Evolutionary conservation across 2,888 invertebrate genomes (phyloP).

Genomic region (Ecdyonurus torrentis): DNA sequence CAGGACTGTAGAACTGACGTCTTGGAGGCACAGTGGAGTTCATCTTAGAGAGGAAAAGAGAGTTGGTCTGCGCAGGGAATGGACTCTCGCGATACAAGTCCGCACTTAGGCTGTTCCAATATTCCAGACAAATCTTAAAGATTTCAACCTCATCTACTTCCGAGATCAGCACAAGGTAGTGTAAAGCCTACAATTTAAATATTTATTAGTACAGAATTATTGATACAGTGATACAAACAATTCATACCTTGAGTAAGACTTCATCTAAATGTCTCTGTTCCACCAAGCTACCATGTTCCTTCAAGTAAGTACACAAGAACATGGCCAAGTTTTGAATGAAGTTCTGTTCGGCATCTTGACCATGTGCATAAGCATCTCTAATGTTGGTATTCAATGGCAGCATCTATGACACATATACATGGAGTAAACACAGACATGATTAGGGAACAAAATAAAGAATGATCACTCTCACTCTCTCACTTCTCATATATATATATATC

Average conservation of each 20-base stretch:
- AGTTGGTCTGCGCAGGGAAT: slow-evolving; percentile 34
- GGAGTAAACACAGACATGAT: neutral
- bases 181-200: slow-evolving; percentile 37
- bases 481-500: no score
- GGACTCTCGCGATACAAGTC: slow-evolving; percentile 84
- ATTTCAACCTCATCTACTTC: slow-evolving; percentile 99
- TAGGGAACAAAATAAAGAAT: neutral
- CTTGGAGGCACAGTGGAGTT: slow-evolving; percentile 30
- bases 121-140: slow-evolving; percentile 98
- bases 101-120: slow-evolving; percentile 88
- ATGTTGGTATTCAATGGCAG: slow-evolving; percentile 83
- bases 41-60: slow-evolving; percentile 18
- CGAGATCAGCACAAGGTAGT: slow-evolving; percentile 80
- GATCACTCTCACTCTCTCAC: neutral
- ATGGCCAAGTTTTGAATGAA: slow-evolving; percentile 97
- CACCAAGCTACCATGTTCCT: slow-evolving; percentile 82
- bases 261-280: slow-evolving; percentile 66
- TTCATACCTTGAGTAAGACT: slow-evolving; percentile 46
- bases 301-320: slow-evolving; percentile 91
- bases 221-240: neutral
- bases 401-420: slow-evolving; percentile 36
- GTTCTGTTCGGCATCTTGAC: slow-evolving; percentile 93
- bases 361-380: slow-evolving; percentile 81
- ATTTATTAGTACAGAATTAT: neutral
- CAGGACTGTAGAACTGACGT: slow-evolving; percentile 58